These are phyloP conservation scores for Deroplatys truncata DNA, from an alignment of 2,888 invertebrate genomes.

Conservation along the genomic window DNA sequence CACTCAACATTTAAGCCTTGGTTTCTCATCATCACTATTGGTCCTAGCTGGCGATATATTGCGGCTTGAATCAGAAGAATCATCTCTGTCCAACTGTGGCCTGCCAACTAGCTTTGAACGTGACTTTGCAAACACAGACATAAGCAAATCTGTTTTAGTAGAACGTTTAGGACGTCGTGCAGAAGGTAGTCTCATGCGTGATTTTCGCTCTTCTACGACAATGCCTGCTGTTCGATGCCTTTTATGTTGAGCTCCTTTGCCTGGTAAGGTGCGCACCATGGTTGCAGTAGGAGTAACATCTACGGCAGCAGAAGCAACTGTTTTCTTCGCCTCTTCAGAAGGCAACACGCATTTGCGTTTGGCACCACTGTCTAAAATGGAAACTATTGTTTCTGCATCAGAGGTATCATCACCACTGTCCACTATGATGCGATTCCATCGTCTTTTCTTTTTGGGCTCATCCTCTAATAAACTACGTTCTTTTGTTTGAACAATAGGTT, in stretches of 20 bases:
- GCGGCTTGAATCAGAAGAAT: background rate
- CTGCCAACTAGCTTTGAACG: background rate
- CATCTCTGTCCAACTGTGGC: background rate
- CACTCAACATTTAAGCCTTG: background rate
- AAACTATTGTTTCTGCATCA: background rate
- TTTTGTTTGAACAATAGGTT: background rate
- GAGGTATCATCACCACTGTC: slow-evolving; percentile 5
- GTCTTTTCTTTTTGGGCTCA: background rate
- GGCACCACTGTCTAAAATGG: background rate
- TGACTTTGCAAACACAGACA: slow-evolving; percentile 22
- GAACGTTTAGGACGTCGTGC: background rate
- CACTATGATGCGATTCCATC: slow-evolving; percentile 4
- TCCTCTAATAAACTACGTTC: background rate
- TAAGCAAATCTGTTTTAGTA: slow-evolving; percentile 21
- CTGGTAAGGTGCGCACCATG: background rate
- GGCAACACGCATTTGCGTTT: background rate
- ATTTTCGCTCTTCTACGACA: background rate
- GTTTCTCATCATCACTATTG: background rate
- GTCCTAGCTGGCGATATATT: background rate
- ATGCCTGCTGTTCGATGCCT: background rate
- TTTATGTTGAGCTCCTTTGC: background rate
- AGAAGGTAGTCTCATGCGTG: background rate
- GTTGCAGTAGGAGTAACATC: background rate
- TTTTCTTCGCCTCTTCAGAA: background rate
- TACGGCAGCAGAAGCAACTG: background rate